A percentile compares a stretch with the other conserved stretches of the same genome.
Conservation (phyloP, 2,113 vertebrate species). For the Candoia aspera region DNA sequence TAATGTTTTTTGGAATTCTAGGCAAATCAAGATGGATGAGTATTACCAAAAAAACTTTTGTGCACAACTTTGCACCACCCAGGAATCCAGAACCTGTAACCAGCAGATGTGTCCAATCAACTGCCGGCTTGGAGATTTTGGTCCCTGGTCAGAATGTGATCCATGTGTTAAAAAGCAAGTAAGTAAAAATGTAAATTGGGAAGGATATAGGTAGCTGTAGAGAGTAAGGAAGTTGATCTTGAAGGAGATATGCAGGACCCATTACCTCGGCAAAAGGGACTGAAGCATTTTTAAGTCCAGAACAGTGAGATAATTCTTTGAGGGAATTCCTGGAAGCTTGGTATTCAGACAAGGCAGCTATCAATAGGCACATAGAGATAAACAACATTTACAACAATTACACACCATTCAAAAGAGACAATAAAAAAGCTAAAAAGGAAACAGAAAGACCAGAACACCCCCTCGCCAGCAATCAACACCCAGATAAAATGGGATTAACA, state of each 20-base stretch:
- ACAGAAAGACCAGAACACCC: no score
- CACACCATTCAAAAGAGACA: no score
- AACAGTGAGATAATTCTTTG: neutral
- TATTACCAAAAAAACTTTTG: conserved; percentile 82
- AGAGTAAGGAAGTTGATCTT: neutral
- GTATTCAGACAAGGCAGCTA: no score
- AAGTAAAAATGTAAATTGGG: conserved; percentile 40
- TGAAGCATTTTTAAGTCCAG: neutral
- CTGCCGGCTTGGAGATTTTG: conserved; percentile 83
- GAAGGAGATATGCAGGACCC: neutral
- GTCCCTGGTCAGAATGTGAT: conserved; percentile 88
- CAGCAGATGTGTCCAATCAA: conserved; percentile 83
- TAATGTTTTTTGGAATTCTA: conserved; percentile 52
- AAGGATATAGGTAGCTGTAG: conserved; percentile 47
- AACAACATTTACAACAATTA: no score
- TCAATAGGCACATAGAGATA: no score
- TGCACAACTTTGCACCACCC: conserved; percentile 69
- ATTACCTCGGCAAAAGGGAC: neutral
- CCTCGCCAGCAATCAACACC: no score
- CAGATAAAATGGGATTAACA: no score
- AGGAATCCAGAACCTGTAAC: conserved; percentile 80
- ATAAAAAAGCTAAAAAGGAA: no score
- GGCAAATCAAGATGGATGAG: conserved; percentile 69
- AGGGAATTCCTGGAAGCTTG: no score
- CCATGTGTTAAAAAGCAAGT: conserved; percentile 87